Percentiles rank a stretch among this genome's conserved stretches.
Conservation (phyloP, 1,140 invertebrate genomes). For the Megathymus violae region DNA sequence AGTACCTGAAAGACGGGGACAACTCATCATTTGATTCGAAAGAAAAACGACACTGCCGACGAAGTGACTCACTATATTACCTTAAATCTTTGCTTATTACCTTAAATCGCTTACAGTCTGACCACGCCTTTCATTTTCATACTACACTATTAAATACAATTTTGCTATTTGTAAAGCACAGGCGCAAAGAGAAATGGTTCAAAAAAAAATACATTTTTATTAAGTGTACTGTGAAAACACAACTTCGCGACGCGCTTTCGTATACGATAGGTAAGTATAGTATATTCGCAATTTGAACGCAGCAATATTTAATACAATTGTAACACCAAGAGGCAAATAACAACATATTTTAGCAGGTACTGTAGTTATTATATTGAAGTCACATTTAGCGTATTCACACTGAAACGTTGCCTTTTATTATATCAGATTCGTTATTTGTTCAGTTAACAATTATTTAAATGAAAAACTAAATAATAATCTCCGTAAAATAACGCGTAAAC, state of each 20-base stretch:
- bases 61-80: slow-evolving; percentile 30
- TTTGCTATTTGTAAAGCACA: neutral
- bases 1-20: slow-evolving; percentile 22
- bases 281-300: slow-evolving; percentile 39
- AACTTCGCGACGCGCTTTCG: slow-evolving; percentile 48
- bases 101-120: slow-evolving; percentile 20
- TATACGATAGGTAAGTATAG: slow-evolving; percentile 61
- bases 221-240: slow-evolving; percentile 24
- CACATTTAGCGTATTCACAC: slow-evolving; percentile 15
- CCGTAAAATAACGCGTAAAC: too few species aligned
- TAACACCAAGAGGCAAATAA: slow-evolving; percentile 27
- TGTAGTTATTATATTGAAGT: slow-evolving; percentile 2
- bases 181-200: neutral
- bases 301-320: slow-evolving; percentile 34
- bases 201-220: slow-evolving; percentile 8
- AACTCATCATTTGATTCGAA: neutral
- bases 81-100: too few species aligned
- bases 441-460: too few species aligned
- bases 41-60: slow-evolving; percentile 26
- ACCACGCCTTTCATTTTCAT: slow-evolving; percentile 27
- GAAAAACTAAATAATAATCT: too few species aligned
- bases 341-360: slow-evolving; percentile 17
- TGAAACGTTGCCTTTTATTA: slow-evolving; percentile 1
- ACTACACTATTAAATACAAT: too few species aligned
- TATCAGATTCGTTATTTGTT: neutral